These are phyloP conservation scores for Steatornis caripensis DNA, from an alignment of 2,113 vertebrate genomes.

Conservation along the genomic window DNA sequence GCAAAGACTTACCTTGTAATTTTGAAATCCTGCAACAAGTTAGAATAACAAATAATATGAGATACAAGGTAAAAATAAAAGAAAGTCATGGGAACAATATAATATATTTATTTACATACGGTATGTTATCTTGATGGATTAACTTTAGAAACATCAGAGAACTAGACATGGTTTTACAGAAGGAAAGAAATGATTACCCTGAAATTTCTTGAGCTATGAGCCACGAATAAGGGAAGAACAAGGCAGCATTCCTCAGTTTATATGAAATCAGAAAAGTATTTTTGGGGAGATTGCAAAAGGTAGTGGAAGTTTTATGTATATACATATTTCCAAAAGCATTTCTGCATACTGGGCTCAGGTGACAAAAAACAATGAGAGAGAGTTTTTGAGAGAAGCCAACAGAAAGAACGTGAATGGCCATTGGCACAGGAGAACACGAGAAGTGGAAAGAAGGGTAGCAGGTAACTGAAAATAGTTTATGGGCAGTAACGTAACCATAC, in stretches of 20 bases:
- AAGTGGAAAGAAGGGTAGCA: not conserved
- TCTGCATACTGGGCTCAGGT: not conserved
- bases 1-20: not conserved
- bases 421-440: not conserved
- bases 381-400: not conserved
- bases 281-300: not conserved
- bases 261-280: not conserved
- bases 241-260: not conserved
- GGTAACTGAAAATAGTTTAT: not conserved
- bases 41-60: not conserved
- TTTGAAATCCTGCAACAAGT: not conserved
- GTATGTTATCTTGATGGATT: not conserved
- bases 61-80: not conserved
- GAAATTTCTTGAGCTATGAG: not conserved
- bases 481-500: not conserved
- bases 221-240: not conserved
- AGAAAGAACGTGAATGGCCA: not conserved
- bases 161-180: not conserved
- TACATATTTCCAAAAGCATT: not conserved
- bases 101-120: not conserved
- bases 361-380: not conserved
- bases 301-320: not conserved
- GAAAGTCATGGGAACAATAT: not conserved
- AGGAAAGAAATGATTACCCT: not conserved
- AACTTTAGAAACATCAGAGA: not conserved